Conservation (phyloP, 2,888 invertebrate species). For the Cordilura impudica region DNA sequence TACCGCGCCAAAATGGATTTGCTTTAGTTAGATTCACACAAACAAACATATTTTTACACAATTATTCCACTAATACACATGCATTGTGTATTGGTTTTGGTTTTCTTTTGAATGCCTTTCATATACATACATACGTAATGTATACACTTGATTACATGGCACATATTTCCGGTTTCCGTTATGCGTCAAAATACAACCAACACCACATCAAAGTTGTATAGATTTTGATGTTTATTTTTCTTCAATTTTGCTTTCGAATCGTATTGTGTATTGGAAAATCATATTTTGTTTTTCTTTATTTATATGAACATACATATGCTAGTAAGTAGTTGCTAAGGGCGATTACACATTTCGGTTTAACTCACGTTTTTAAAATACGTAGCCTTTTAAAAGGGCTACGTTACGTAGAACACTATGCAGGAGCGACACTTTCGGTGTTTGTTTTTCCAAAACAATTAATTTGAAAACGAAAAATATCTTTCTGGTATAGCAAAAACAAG, state of each 20-base stretch:
- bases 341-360: background rate
- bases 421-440: too few relatives aligned
- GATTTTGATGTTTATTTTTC: background rate
- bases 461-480: too few relatives aligned
- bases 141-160: conserved; percentile 21
- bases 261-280: conserved; percentile 25
- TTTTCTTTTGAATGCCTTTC: background rate
- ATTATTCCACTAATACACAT: conserved; percentile 1
- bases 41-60: background rate
- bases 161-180: conserved; percentile 64
- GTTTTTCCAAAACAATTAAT: too few relatives aligned
- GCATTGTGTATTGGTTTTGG: background rate
- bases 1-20: background rate
- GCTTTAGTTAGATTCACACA: background rate
- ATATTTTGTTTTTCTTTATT: conserved; percentile 40
- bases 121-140: background rate
- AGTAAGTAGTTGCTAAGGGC: conserved; percentile 57
- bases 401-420: too few relatives aligned
- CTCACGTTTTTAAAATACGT: background rate
- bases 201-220: conserved; percentile 31
- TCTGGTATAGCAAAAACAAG: too few relatives aligned
- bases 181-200: conserved; percentile 59
- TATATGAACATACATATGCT: conserved; percentile 61
- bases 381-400: too few relatives aligned
- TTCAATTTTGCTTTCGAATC: background rate